A percentile compares a stretch with the other conserved stretches of the same genome.
These are phyloP conservation scores for Scylla paramamosain DNA, from an alignment of 1,140 invertebrate species.

Conservation along the genomic window DNA sequence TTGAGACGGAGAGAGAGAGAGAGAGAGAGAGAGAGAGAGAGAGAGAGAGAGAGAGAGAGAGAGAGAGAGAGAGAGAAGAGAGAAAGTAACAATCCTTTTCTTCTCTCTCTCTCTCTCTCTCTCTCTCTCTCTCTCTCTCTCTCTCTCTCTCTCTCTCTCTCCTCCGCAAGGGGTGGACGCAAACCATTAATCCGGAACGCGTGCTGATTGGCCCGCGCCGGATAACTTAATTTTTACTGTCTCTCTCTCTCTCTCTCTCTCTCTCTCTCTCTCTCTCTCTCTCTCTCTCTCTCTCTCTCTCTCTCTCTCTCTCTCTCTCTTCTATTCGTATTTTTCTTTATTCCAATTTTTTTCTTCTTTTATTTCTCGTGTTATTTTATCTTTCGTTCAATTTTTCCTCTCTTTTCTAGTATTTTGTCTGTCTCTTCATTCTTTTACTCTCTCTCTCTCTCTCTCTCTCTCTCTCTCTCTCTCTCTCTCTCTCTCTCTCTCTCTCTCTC, in stretches of 20 bases:
- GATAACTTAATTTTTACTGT: background rate
- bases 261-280: constrained; percentile 18
- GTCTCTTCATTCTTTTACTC: background rate
- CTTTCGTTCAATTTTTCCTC: background rate
- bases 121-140: background rate
- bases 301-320: constrained; percentile 19
- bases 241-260: background rate
- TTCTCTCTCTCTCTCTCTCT: no score
- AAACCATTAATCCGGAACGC: no score
- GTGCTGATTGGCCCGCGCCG: no score
- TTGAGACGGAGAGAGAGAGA: no score
- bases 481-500: constrained; percentile 44
- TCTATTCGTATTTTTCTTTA: background rate
- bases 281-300: constrained; percentile 5
- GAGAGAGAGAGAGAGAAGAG: no score
- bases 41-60: no score
- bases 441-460: background rate
- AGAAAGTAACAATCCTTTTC: no score
- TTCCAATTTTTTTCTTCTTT: background rate
- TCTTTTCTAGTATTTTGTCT: background rate
- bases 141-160: background rate
- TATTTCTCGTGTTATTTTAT: background rate
- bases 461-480: constrained; percentile 53
- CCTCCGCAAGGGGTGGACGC: no score
- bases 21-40: no score